A percentile compares a stretch with the other conserved stretches of the same genome.
Conservation (phyloP, 1,140 invertebrate genomes). For the Neodiprion pinetum region DNA sequence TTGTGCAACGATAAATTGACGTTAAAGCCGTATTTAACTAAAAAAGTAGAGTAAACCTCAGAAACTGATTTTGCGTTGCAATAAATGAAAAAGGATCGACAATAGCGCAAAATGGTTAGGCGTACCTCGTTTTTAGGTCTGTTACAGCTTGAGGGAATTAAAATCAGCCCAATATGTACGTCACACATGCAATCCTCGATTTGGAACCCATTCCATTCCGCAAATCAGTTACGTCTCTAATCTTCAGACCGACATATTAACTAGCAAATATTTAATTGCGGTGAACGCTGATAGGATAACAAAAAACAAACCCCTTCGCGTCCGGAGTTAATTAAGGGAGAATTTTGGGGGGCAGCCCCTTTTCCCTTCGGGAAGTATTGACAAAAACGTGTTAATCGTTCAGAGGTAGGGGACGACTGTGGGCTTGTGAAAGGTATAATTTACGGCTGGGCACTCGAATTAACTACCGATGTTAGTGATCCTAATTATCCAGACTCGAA, state of each 20-base stretch:
- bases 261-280: too few relatives aligned
- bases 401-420: too few relatives aligned
- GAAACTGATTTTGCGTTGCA: not conserved
- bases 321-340: too few relatives aligned
- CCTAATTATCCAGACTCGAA: too few relatives aligned
- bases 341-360: too few relatives aligned
- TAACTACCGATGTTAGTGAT: too few relatives aligned
- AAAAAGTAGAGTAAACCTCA: constrained; percentile 1
- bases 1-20: not conserved
- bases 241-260: not conserved
- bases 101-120: not conserved
- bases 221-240: not conserved
- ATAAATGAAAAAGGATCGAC: not conserved
- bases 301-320: too few relatives aligned
- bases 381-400: too few relatives aligned
- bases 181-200: not conserved
- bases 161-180: not conserved
- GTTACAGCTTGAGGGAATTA: not conserved
- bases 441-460: too few relatives aligned
- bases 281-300: too few relatives aligned
- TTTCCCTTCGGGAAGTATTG: too few relatives aligned
- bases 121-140: not conserved
- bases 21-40: not conserved
- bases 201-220: not conserved
- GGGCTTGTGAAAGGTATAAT: too few relatives aligned